Conservation (phyloP, 1,140 invertebrate genomes). For the Lethrus apterus region DNA sequence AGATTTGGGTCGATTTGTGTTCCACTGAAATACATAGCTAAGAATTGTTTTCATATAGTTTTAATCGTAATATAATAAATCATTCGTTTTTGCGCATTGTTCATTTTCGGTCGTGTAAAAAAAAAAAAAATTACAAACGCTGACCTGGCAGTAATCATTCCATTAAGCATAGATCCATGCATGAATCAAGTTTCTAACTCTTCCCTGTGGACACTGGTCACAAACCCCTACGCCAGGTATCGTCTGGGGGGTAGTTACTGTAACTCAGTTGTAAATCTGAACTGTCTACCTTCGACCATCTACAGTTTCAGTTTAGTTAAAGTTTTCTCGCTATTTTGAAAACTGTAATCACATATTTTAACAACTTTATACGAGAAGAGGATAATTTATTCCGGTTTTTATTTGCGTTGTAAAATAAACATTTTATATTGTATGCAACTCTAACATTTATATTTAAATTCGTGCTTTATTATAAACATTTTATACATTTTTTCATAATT, state of each 20-base stretch:
- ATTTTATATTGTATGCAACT: no score
- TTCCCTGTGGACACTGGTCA: conserved; percentile 24
- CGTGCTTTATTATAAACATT: no score
- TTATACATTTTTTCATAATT: no score
- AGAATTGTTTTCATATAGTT: no score
- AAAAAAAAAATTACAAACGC: conserved; percentile 15
- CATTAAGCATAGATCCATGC: conserved; percentile 34
- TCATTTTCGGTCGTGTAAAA: background rate
- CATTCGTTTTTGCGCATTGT: no score
- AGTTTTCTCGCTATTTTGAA: background rate
- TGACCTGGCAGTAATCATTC: conserved; percentile 36
- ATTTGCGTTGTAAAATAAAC: no score
- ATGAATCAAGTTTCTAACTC: conserved; percentile 34
- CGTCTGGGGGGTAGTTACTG: conserved; percentile 33
- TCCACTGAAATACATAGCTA: no score
- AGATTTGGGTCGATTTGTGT: no score
- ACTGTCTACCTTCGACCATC: conserved; percentile 15
- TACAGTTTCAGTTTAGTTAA: no score
- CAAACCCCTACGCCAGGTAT: conserved; percentile 31
- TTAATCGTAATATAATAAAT: no score
- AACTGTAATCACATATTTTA: background rate
- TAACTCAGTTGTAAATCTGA: conserved; percentile 32
- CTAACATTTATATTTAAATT: no score
- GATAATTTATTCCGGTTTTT: background rate
- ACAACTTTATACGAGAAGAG: background rate